These are phyloP conservation scores for Melanchra persicariae DNA, from an alignment of 2,888 invertebrate species.

Conservation along the genomic window DNA sequence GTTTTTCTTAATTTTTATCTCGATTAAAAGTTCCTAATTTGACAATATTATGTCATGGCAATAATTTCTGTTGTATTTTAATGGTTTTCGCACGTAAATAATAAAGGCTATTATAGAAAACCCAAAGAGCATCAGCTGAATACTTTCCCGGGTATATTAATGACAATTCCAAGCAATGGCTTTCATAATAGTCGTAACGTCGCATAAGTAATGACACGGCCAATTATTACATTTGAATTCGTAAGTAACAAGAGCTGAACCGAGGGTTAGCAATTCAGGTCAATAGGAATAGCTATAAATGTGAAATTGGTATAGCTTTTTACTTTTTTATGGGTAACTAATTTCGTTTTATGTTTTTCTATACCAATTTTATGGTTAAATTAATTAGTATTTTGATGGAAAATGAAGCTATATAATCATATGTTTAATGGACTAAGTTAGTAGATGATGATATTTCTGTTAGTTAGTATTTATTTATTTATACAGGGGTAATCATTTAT, in stretches of 20 bases:
- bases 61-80: neutral
- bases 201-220: constrained; percentile 16
- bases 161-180: constrained; percentile 17
- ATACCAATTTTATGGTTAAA: neutral
- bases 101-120: neutral
- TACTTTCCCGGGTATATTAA: constrained; percentile 9
- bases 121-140: neutral
- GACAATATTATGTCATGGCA: no score
- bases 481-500: no score
- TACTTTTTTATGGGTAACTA: neutral
- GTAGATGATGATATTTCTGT: neutral
- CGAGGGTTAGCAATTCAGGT: constrained; percentile 1
- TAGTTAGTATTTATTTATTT: no score
- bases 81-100: neutral
- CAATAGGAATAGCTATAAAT: neutral
- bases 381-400: neutral
- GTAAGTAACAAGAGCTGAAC: constrained; percentile 3
- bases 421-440: neutral
- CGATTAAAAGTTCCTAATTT: neutral
- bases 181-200: constrained; percentile 12
- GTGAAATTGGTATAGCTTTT: neutral
- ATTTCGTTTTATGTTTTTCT: neutral
- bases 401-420: neutral
- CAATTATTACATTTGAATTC: constrained; percentile 28
- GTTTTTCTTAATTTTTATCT: neutral